Evolutionary conservation across 2,797 vertebrate genomes (phyloP), one percentile per base, ranked within the genome.

Genomic region (Phrynocephalus vlangalii): DNA sequence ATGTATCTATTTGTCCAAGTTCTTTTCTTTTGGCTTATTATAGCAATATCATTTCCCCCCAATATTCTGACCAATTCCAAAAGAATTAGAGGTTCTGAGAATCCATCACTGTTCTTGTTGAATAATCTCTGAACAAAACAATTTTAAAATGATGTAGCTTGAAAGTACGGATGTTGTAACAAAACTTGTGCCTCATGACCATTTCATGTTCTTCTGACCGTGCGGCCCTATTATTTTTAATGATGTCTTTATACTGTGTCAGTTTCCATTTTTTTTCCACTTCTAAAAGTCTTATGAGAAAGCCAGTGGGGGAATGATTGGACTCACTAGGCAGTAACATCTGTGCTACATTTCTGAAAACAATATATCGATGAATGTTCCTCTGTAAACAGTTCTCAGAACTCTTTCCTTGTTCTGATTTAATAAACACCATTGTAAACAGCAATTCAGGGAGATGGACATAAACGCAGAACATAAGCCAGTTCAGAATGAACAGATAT

Each of bases 31-130:
- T 33, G 48, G 50, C 15, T 50, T 67, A 26, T 33, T 44, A 52
- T 11, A 67, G 7, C 22, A 63, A 79, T 78, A 83, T 67, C 20
- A 16, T 60, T 76, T 15, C 24, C 24, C 68, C 38, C 15, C 52
- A 85, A 85, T 44, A 15, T 52, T 30, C 18, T 48, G 44, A 68
- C 50, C 52, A 63, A 79, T 87, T 87, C 52, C 60, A n/a, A 13
- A 26, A 16, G 66, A 60, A 70, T 60, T n/a, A 71, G 28, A 72
- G 28, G 7, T 38, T 63, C 50, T 78, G 20, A 71, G 79, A 79
- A 71, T 72, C 33, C 50, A 63, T 33, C 20, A 13, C 63, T 71
- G 20, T 81, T 22, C 50, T 72, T 71, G n/a, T 18, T 16, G 33
- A 83, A 71, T 83, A 75, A 83, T 84, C 10, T 71, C 66, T 79